A percentile compares a stretch with the other conserved stretches of the same genome.
phyloP scores from a whole-genome alignment of 2,888 invertebrate species.

The Blastobasis adustella region DNA sequence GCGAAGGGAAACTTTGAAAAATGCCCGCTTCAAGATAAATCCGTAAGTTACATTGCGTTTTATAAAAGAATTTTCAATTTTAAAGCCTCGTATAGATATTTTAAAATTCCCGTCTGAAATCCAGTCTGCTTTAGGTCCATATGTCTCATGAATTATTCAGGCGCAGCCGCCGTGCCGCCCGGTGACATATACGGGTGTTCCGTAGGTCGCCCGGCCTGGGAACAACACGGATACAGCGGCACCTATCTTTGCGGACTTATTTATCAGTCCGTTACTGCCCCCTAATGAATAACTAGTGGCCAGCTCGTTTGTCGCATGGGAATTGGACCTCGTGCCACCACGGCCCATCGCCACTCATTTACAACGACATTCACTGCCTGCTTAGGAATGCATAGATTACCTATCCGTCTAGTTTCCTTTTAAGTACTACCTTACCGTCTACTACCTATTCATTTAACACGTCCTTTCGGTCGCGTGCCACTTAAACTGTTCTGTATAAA shows the following conservation, averaged over 20 bases:
- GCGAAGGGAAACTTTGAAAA: background rate
- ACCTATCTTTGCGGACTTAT: background rate
- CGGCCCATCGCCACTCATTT: too few relatives aligned
- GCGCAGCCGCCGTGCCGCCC: conserved; percentile 48
- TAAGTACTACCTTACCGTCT: too few relatives aligned
- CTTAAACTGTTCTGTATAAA: too few relatives aligned
- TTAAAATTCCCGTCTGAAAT: conserved; percentile 70
- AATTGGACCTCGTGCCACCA: too few relatives aligned
- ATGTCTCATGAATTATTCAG: conserved; percentile 73
- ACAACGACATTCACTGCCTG: too few relatives aligned
- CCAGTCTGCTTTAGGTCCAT: conserved; percentile 71
- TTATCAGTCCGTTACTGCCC: background rate
- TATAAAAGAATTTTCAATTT: conserved; percentile 62
- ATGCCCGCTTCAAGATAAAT: background rate
- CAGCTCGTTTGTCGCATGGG: too few relatives aligned
- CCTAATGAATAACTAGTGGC: background rate
- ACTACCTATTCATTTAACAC: too few relatives aligned
- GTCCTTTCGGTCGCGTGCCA: too few relatives aligned
- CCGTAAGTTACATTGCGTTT: conserved; percentile 23
- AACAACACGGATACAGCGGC: conserved; percentile 17
- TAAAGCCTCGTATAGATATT: conserved; percentile 60
- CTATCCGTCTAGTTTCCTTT: too few relatives aligned
- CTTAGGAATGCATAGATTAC: too few relatives aligned
- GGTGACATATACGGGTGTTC: conserved; percentile 46
- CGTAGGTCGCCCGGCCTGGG: conserved; percentile 20